Conservation (phyloP, 2,888 invertebrate species). For the Sipha maydis region DNA sequence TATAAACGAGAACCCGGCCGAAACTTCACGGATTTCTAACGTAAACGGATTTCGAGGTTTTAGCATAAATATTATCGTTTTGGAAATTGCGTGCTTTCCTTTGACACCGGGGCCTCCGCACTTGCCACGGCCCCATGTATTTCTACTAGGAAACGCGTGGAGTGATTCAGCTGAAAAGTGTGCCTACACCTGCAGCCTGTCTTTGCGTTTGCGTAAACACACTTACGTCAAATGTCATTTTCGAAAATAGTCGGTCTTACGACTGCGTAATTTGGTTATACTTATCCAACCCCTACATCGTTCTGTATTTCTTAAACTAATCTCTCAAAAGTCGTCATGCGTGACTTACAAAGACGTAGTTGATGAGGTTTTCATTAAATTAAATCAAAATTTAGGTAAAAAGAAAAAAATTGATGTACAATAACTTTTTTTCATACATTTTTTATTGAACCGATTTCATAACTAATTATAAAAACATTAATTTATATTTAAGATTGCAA, state of each 20-base stretch:
- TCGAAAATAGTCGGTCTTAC: background rate
- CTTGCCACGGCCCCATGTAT: background rate
- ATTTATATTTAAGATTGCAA: too few relatives aligned
- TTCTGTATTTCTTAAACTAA: too few relatives aligned
- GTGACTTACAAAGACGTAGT: too few relatives aligned
- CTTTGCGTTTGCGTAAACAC: background rate
- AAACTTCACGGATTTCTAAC: conserved; percentile 32
- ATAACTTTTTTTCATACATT: too few relatives aligned
- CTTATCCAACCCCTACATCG: too few relatives aligned
- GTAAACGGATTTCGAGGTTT: conserved; percentile 59
- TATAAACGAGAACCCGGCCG: conserved; percentile 48
- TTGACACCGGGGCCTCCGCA: conserved; percentile 2
- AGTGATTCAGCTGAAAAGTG: background rate
- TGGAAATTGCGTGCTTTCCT: conserved; percentile 51
- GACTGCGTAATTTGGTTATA: too few relatives aligned
- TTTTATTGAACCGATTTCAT: too few relatives aligned
- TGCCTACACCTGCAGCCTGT: background rate
- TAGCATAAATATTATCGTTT: conserved; percentile 61
- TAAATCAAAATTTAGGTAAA: too few relatives aligned
- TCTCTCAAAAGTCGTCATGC: too few relatives aligned
- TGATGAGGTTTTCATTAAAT: too few relatives aligned
- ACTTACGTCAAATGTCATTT: background rate
- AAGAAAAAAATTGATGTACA: too few relatives aligned
- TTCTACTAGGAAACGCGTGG: background rate
- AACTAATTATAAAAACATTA: too few relatives aligned